These are phyloP conservation scores for Mycogona germanica DNA, from an alignment of 2,888 invertebrate genomes.

Conservation along the genomic window DNA sequence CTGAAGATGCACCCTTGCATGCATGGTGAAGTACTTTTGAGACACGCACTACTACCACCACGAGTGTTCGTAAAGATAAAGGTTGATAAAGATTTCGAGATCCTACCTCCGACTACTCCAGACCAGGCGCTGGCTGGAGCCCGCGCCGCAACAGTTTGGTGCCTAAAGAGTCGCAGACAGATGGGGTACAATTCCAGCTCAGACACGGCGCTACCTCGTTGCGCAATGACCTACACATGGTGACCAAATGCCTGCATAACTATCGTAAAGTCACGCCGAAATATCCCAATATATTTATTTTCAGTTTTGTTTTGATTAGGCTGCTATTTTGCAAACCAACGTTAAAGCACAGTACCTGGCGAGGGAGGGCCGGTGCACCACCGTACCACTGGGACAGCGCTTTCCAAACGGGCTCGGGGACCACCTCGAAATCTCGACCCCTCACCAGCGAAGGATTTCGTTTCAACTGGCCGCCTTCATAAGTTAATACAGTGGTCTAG, in stretches of 20 bases:
- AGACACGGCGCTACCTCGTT: conserved; percentile 44
- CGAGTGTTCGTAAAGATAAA: too few relatives aligned
- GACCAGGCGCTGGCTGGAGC: conserved; percentile 29
- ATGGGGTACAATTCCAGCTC: conserved; percentile 77
- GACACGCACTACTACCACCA: too few relatives aligned
- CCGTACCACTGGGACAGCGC: conserved; percentile 74
- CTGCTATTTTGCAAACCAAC: not conserved
- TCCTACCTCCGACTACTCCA: conserved; percentile 46
- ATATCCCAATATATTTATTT: too few relatives aligned
- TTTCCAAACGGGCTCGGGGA: conserved; percentile 78
- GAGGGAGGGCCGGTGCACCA: conserved; percentile 62
- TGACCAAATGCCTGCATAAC: too few relatives aligned
- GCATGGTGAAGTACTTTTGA: too few relatives aligned
- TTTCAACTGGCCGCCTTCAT: conserved; percentile 74
- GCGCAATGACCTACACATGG: conserved; percentile 55
- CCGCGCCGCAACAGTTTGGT: conserved; percentile 40
- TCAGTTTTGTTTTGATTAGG: not conserved
- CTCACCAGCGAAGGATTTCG: conserved; percentile 56
- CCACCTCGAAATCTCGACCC: conserved; percentile 69
- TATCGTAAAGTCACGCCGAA: too few relatives aligned
- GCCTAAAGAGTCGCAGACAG: conserved; percentile 58
- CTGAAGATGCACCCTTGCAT: too few relatives aligned
- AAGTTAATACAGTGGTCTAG: conserved; percentile 59
- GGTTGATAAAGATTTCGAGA: too few relatives aligned
- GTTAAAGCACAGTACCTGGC: conserved; percentile 43